Base-by-base conservation (phyloP, 2,113 vertebrate species). In the Paramisgurnus dabryanus region DNA sequence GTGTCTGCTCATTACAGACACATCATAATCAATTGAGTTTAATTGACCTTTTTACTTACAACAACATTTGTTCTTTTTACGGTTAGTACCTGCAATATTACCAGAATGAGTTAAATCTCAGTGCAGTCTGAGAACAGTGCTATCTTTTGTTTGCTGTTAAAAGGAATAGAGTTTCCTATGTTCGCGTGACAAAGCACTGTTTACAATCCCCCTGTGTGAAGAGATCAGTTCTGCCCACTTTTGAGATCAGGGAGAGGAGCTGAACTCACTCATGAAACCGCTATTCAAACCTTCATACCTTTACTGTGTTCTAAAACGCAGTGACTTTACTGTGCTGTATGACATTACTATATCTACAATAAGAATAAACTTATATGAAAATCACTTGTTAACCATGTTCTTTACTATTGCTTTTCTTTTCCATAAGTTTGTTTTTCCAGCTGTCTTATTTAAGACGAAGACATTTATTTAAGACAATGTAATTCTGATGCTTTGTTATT, bases 151-250 rank as follows among this genome's bases (percentile, higher is more conserved):
- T 70, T 53, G 7, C 6, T 17, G 12, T 27, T 70, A 70, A 55
- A 53, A 57, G 64, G 27, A 13, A 57, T 39, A 67, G 9, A 34
- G 39, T 39, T 70, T 70, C 67, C 67, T 17, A 10, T 53, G 67
- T 39, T 70, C 47, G 43, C 18, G 47, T 70, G 67, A 70, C 67
- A 70, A 67, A 66, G 3, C 9, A 2, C 66, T 47, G 66, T 67
- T 47, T 45, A 47, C 41, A 18, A 10, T 39, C 22, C 5, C 22
- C 8, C 1, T 1, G 18, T 27, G 43, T 47, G 66, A 49, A 13
- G 49, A 70, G 67, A 34, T 53, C 22, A 50, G 67, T 5, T 10
- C 45, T 6, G 64, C 39, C 64, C 64, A 66, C 39, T 4, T 43
- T 39, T n/a, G 45, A 68, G n/a, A 49, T 50, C 49, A 11, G 11